Conservation (phyloP, 23 tunicate genomes). For the Clavelina lepadiformis region DNA sequence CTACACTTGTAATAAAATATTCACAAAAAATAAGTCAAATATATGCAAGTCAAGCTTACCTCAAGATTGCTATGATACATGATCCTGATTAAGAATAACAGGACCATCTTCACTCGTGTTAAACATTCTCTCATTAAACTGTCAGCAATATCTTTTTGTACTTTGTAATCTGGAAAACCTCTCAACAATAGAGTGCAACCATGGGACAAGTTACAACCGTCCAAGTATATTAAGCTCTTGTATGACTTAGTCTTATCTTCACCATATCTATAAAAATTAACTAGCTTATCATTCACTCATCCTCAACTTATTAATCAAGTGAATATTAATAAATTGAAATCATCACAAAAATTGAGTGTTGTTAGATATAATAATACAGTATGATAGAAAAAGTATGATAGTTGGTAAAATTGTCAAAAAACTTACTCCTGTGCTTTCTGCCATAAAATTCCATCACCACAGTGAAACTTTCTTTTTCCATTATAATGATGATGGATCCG, state of each 20-base stretch:
- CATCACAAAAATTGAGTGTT: too few species aligned
- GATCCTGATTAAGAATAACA: conserved; percentile 43
- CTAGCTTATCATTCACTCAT: too few species aligned
- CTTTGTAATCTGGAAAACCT: conserved; percentile 15
- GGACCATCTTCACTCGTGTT: conserved; percentile 39
- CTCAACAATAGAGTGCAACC: conserved; percentile 82
- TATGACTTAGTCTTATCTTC: conserved; percentile 13
- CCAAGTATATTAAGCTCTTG: conserved; percentile 60
- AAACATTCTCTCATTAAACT: neutral
- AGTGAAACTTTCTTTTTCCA: conserved; percentile 23
- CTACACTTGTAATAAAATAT: too few species aligned
- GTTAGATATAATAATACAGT: too few species aligned
- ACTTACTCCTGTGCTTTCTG: neutral
- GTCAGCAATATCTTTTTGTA: conserved; percentile 11
- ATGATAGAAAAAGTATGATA: too few species aligned
- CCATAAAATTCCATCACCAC: conserved; percentile 56
- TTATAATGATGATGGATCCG: conserved; percentile 26
- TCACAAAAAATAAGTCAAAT: neutral
- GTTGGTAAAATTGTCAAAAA: too few species aligned
- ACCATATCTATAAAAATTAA: too few species aligned
- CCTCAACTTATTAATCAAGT: too few species aligned
- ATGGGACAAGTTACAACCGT: conserved; percentile 54
- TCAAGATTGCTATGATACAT: conserved; percentile 74
- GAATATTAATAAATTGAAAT: too few species aligned
- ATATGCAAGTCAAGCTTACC: conserved; percentile 2